Conservation (phyloP, 2,888 invertebrate species). For the Sinohyriopsis cumingii region DNA sequence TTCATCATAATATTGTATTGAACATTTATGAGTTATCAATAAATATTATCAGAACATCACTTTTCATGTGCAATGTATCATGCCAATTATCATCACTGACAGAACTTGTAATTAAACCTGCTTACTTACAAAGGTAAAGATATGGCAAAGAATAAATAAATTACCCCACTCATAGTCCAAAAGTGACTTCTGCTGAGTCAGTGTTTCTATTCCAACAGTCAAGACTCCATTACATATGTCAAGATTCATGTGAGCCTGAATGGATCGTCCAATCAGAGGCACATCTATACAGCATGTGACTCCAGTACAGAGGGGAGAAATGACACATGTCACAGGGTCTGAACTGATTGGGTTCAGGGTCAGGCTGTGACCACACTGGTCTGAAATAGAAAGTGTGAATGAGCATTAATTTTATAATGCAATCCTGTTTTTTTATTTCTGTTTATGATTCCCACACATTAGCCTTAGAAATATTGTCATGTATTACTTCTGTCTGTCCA, state of each 20-base stretch:
- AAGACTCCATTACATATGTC: conserved; percentile 28
- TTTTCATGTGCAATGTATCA: too few relatives aligned
- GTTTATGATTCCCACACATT: too few relatives aligned
- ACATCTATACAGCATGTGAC: conserved; percentile 30
- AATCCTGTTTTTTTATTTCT: too few relatives aligned
- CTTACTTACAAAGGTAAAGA: background rate
- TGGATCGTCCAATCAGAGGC: conserved; percentile 9
- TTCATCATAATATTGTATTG: too few relatives aligned
- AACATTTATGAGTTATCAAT: too few relatives aligned
- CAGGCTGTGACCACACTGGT: conserved; percentile 4
- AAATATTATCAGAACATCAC: too few relatives aligned
- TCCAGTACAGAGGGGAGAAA: conserved; percentile 28
- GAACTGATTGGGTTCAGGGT: conserved; percentile 6
- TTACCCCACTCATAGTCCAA: conserved; percentile 33
- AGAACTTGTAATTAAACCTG: background rate
- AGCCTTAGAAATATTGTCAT: too few relatives aligned
- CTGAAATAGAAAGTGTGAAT: too few relatives aligned
- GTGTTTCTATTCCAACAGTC: conserved; percentile 28
- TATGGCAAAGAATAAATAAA: background rate
- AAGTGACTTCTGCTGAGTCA: conserved; percentile 18
- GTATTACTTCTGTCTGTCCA: too few relatives aligned
- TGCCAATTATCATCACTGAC: too few relatives aligned
- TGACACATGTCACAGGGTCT: conserved; percentile 17
- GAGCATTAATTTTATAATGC: too few relatives aligned
- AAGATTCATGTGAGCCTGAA: conserved; percentile 15